Conservation (phyloP, 2,113 vertebrate species). For the Willisornis vidua region DNA sequence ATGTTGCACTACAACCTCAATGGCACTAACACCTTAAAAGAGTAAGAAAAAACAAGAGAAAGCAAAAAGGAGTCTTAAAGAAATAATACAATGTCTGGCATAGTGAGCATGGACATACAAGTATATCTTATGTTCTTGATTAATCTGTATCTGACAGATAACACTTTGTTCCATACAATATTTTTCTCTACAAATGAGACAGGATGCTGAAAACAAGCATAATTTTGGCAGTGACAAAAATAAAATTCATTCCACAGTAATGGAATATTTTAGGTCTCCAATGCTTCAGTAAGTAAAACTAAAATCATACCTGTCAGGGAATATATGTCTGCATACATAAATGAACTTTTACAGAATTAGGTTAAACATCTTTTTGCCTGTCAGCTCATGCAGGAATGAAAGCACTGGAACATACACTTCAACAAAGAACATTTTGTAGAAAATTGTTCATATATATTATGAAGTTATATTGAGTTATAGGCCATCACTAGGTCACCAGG, state of each 20-base stretch:
- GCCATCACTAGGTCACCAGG: not conserved
- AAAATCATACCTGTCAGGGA: fast-evolving
- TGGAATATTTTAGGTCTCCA: not conserved
- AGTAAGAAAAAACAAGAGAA: not conserved
- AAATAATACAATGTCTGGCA: not conserved
- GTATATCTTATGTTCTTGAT: not conserved
- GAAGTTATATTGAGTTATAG: not conserved
- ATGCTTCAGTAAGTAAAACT: not conserved
- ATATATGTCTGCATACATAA: fast-evolving
- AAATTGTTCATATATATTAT: not conserved
- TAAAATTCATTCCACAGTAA: not conserved
- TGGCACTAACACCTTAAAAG: slow-evolving; percentile 85
- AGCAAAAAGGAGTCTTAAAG: not conserved
- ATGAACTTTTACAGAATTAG: not conserved
- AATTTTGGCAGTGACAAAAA: not conserved
- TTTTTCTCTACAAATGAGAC: not conserved
- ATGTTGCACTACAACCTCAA: slow-evolving; percentile 95
- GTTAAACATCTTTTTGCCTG: not conserved
- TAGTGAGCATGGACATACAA: not conserved
- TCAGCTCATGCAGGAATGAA: not conserved
- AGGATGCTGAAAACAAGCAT: not conserved
- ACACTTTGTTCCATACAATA: not conserved
- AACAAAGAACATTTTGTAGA: not conserved
- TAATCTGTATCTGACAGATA: not conserved
- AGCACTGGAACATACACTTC: not conserved